phyloP scores from a whole-genome alignment of 2,888 invertebrate genomes.

The Andrena minutula region DNA sequence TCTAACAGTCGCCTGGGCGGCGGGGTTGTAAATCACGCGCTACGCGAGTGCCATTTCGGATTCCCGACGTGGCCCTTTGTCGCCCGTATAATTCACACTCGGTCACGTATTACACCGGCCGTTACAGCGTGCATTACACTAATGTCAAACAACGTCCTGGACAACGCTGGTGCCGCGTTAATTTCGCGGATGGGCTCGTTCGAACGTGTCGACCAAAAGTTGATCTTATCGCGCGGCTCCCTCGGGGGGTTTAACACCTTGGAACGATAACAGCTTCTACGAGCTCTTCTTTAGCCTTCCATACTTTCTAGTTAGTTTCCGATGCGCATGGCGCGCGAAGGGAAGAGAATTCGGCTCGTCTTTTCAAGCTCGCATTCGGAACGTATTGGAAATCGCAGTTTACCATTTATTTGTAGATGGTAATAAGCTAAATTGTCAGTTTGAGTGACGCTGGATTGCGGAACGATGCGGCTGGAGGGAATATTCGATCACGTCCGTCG shows the following conservation, averaged over 20 bases:
- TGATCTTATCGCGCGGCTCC: background rate
- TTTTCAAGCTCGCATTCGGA: too few relatives aligned
- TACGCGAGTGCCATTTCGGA: conserved; percentile 72
- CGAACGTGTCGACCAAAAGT: conserved; percentile 4
- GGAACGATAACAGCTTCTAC: too few relatives aligned
- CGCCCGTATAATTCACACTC: conserved; percentile 72
- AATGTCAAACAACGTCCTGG: conserved; percentile 67
- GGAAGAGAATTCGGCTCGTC: too few relatives aligned
- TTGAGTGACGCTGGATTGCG: too few relatives aligned
- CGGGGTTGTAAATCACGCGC: conserved; percentile 66
- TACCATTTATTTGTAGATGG: too few relatives aligned
- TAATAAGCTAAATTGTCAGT: too few relatives aligned
- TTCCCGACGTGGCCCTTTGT: conserved; percentile 68
- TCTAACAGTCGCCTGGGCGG: conserved; percentile 35
- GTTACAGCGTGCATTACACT: conserved; percentile 71
- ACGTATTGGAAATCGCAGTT: too few relatives aligned
- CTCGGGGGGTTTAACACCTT: background rate
- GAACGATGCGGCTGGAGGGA: too few relatives aligned
- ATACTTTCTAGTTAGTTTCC: too few relatives aligned
- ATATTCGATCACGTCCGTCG: too few relatives aligned
- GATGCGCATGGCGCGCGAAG: too few relatives aligned
- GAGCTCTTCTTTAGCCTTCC: too few relatives aligned
- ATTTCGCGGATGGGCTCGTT: conserved; percentile 38
- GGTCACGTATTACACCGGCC: conserved; percentile 70
- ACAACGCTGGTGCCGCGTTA: conserved; percentile 29